Base-by-base conservation (phyloP, 2,797 vertebrate genomes). In the Craterocephalus amniculus region DNA sequence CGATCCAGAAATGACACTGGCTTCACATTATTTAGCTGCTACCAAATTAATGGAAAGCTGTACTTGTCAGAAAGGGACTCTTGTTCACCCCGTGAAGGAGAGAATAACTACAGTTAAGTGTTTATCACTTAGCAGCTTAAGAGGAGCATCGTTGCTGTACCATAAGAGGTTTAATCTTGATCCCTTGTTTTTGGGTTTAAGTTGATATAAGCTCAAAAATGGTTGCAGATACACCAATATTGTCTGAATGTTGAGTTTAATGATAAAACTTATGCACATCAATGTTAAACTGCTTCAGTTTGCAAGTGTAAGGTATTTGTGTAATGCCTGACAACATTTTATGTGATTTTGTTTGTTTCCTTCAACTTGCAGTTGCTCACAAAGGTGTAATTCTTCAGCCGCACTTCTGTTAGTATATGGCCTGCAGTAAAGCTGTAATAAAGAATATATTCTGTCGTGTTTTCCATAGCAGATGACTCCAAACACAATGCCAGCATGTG, bases 401-500 rank as follows among this genome's bases (percentile, higher is more conserved):
- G 14, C 4, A 38, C 14, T 2, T 38, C 40, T 45, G 40, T 34
- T 34, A 34, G 32, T 34, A 34, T 34, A 22, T 36, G 63, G 75
- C 77, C 80, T 83, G 74, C 77, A 85, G 86, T 91, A 83, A 89
- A 85, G 75, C 83, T 63, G 78, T 86, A 88, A 88, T 89, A 84
- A 90, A 91, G 87, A 89, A 89, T 88, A 85, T 78, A 49, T 49
- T 49, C 20, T 86, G 84, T 87, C 87, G 79, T n/a, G 67, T 82
- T 90, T 85, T 90, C 86, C 81, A 81, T 82, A 83, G 79, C 85
- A 87, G 87, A 92, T 90, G 89, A 83, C 87, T 80, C 76, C 75
- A 85, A 91, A 87, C 88, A 87, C 20, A n/a, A 48, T 48, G 20
- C 8, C 20, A 48, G 10, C 43, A 48, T 8, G 43, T 48, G n/a